phyloP scores from a whole-genome alignment of 2,797 vertebrate species.

The Emydoidea blandingii region DNA sequence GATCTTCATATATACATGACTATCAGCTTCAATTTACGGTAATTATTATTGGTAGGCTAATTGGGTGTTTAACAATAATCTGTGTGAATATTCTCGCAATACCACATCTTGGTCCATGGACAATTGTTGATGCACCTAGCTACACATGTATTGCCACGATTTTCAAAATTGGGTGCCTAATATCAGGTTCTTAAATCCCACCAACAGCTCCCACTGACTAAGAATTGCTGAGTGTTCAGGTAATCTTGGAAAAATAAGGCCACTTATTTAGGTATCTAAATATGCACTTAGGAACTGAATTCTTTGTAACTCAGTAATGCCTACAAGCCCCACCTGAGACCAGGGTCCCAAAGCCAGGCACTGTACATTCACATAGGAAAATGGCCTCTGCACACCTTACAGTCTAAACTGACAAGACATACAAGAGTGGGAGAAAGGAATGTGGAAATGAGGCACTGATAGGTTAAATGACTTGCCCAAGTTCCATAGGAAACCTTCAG shows the following conservation, averaged over 20 bases:
- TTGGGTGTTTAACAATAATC: not conserved
- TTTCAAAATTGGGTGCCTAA: not conserved
- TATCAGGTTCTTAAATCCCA: not conserved
- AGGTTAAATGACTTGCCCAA: not conserved
- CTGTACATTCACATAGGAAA: not conserved
- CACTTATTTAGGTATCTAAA: not conserved
- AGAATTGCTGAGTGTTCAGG: not conserved
- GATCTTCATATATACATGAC: not conserved
- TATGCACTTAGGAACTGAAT: not conserved
- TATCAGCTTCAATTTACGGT: not conserved
- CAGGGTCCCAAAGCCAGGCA: not conserved
- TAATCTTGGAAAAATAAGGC: not conserved
- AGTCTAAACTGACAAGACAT: not conserved
- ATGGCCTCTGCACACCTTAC: not conserved
- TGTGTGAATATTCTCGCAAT: not conserved
- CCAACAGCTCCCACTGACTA: not conserved
- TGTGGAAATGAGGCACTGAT: not conserved
- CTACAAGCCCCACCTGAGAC: not conserved
- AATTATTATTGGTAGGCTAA: not conserved
- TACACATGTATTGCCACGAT: not conserved
- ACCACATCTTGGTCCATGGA: not conserved
- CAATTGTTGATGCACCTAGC: not conserved
- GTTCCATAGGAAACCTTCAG: not conserved
- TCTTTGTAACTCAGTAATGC: not conserved
- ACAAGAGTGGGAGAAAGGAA: not conserved